These are phyloP conservation scores for Cassiopea andromeda DNA, from an alignment of 30 jellyfish, hydroid and myxozoan genomes.

Conservation along the genomic window DNA sequence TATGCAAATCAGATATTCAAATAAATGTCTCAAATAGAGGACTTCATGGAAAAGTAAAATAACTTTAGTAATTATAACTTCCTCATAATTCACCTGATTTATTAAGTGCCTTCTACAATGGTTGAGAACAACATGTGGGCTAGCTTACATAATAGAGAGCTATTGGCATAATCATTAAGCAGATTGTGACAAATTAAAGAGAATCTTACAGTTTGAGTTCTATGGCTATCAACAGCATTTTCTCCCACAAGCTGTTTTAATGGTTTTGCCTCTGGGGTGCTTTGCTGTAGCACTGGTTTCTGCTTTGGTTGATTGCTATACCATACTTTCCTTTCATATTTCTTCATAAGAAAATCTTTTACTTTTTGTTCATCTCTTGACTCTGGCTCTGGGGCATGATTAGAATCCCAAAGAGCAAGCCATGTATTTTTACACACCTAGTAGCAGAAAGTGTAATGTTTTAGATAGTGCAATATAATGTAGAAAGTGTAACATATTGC, in stretches of 20 bases:
- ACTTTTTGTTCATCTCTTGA: constrained; percentile 93
- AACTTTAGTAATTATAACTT: too few relatives aligned
- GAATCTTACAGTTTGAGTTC: neutral
- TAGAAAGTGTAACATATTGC: too few relatives aligned
- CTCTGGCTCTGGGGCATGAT: constrained; percentile 92
- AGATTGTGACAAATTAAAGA: neutral
- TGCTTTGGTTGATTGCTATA: constrained; percentile 84
- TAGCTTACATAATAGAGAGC: too few relatives aligned
- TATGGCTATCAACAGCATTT: constrained; percentile 33
- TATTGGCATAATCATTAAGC: neutral
- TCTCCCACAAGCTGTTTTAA: constrained; percentile 86
- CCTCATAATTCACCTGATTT: too few relatives aligned
- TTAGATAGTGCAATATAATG: too few relatives aligned
- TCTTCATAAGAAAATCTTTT: constrained; percentile 79
- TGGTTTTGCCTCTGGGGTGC: constrained; percentile 90
- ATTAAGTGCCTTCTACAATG: too few relatives aligned
- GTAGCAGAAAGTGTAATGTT: neutral
- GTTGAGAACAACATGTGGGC: too few relatives aligned
- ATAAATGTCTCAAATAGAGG: too few relatives aligned
- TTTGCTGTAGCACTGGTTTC: constrained; percentile 54
- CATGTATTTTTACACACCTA: constrained; percentile 90
- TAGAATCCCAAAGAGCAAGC: constrained; percentile 93
- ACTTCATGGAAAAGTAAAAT: too few relatives aligned
- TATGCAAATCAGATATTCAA: too few relatives aligned
- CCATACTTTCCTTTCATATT: constrained; percentile 92